Conservation (phyloP, 2,113 vertebrate species). For the Eptesicus fuscus region DNA sequence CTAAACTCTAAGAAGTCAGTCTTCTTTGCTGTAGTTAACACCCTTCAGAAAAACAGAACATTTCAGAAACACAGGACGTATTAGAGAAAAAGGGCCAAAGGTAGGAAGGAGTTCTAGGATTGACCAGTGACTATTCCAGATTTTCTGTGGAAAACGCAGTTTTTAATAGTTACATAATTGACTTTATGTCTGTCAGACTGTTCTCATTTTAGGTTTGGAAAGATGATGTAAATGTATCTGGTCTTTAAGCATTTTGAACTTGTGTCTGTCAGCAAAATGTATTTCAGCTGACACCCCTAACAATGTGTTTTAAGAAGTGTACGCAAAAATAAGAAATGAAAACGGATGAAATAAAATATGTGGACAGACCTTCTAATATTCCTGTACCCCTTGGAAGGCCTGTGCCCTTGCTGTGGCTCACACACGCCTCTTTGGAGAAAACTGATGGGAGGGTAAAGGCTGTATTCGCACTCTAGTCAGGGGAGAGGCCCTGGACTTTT, state of each 20-base stretch:
- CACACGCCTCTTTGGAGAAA: background rate
- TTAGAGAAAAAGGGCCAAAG: background rate
- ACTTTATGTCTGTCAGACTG: background rate
- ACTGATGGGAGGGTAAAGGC: background rate
- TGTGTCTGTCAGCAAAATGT: background rate
- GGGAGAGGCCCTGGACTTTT: background rate
- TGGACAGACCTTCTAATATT: background rate
- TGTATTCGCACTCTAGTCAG: background rate
- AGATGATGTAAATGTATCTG: background rate
- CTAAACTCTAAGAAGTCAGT: background rate
- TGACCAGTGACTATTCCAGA: background rate
- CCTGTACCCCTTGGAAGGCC: background rate
- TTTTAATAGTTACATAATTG: background rate
- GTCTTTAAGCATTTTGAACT: background rate
- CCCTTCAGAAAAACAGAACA: background rate
- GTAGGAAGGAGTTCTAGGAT: background rate
- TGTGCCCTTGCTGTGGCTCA: background rate
- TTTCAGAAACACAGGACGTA: background rate
- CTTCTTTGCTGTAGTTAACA: background rate
- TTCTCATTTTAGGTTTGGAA: background rate
- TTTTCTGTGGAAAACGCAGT: background rate
- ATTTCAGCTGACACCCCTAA: background rate
- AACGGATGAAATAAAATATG: background rate
- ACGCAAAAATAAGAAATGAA: background rate
- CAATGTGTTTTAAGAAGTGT: background rate